These are phyloP conservation scores for Caerostris extrusa DNA, from an alignment of 1,140 invertebrate genomes.

Conservation along the genomic window DNA sequence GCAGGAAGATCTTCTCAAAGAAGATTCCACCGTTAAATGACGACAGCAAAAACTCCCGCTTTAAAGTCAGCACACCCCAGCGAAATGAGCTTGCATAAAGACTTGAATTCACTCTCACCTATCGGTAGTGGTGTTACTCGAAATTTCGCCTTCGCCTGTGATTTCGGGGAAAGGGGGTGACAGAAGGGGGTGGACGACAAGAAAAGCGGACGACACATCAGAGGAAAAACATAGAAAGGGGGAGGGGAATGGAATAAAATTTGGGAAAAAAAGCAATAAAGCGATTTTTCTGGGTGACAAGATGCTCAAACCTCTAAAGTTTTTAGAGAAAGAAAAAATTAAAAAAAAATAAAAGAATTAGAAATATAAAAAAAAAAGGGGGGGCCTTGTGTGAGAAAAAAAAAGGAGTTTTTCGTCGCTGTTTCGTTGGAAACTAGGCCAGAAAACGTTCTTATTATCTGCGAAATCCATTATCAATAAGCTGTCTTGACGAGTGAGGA, in stretches of 20 bases:
- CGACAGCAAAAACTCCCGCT: background rate
- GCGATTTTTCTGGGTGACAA: slow-evolving; percentile 22
- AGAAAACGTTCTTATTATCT: slow-evolving; percentile 76
- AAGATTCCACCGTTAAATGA: background rate
- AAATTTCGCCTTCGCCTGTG: background rate
- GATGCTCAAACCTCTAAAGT: slow-evolving; percentile 43
- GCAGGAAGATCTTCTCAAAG: no score
- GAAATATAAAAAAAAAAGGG: background rate
- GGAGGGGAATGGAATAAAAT: no score
- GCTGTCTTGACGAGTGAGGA: slow-evolving; percentile 50
- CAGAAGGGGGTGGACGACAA: background rate
- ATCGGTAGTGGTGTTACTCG: background rate
- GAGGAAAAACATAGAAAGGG: background rate
- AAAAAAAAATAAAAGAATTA: background rate
- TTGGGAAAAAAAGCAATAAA: slow-evolving; percentile 1
- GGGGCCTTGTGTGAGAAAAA: background rate
- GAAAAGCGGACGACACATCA: slow-evolving; percentile 1
- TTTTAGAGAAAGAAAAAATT: background rate
- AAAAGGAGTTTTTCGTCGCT: background rate
- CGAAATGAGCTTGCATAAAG: slow-evolving; percentile 59
- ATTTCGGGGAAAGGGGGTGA: background rate
- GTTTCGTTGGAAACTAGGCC: slow-evolving; percentile 54
- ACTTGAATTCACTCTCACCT: background rate
- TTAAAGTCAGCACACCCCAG: slow-evolving; percentile 5
- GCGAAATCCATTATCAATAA: slow-evolving; percentile 75